These are phyloP conservation scores for Rhizoglyphus robini DNA, from an alignment of 1,140 invertebrate species.

Conservation along the genomic window DNA sequence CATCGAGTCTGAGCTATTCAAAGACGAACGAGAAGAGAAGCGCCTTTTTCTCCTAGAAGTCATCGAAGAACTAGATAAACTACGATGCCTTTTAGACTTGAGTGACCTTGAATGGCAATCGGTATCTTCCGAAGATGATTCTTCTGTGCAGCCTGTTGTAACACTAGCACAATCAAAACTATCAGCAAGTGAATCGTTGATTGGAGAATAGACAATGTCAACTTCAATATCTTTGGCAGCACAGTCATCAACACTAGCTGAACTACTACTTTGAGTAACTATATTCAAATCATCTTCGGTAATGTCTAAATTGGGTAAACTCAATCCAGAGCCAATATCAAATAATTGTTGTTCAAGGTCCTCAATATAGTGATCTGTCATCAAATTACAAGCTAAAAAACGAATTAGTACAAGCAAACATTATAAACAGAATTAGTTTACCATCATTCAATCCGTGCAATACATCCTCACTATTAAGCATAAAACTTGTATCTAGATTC, in stretches of 20 bases:
- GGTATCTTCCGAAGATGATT: neutral
- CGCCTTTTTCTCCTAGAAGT: neutral
- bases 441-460: slow-evolving; percentile 17
- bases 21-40: neutral
- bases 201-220: neutral
- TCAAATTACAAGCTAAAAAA: slow-evolving; percentile 5
- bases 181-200: neutral
- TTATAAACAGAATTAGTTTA: slow-evolving; percentile 1
- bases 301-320: neutral
- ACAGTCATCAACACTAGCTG: neutral
- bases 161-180: neutral
- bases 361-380: slow-evolving; percentile 12
- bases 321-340: neutral
- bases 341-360: neutral
- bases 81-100: neutral
- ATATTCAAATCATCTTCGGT: neutral
- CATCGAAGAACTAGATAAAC: neutral
- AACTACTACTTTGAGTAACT: neutral
- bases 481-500: neutral
- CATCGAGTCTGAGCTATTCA: slow-evolving; percentile 1
- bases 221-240: neutral
- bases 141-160: neutral
- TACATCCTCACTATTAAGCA: slow-evolving; percentile 11
- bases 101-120: neutral
- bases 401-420: neutral